Percentiles rank a stretch among this genome's conserved stretches.
Conservation (phyloP, 2,113 vertebrate genomes). For the Lipotes vexillifer region DNA sequence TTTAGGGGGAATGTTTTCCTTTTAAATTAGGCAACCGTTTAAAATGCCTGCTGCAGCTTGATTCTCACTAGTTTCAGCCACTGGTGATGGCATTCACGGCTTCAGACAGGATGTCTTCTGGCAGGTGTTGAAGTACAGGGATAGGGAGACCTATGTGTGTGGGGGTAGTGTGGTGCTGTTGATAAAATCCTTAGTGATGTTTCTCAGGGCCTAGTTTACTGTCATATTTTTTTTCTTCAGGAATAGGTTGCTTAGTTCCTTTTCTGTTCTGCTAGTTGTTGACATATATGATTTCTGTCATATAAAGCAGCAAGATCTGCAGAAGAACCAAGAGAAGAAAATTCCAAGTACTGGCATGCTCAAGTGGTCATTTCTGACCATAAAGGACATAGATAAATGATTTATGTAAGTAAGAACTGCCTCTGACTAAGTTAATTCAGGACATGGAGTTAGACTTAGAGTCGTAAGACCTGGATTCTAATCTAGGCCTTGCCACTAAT, state of each 20-base stretch:
- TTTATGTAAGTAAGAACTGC: background rate
- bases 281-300: background rate
- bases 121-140: background rate
- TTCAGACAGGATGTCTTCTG: background rate
- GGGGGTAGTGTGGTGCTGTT: background rate
- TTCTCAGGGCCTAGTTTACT: background rate
- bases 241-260: background rate
- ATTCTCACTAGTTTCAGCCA: background rate
- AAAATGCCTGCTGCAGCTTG: background rate
- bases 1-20: background rate
- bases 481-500: background rate
- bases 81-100: background rate
- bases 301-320: background rate
- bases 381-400: background rate
- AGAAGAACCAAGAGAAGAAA: background rate
- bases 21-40: background rate
- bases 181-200: background rate
- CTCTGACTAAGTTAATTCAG: background rate
- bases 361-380: background rate
- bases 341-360: background rate
- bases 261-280: background rate
- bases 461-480: background rate
- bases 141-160: background rate
- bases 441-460: background rate
- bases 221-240: background rate